These are phyloP conservation scores for Hirudinaria manillensis DNA, from an alignment of 2,888 invertebrate species.

Conservation along the genomic window DNA sequence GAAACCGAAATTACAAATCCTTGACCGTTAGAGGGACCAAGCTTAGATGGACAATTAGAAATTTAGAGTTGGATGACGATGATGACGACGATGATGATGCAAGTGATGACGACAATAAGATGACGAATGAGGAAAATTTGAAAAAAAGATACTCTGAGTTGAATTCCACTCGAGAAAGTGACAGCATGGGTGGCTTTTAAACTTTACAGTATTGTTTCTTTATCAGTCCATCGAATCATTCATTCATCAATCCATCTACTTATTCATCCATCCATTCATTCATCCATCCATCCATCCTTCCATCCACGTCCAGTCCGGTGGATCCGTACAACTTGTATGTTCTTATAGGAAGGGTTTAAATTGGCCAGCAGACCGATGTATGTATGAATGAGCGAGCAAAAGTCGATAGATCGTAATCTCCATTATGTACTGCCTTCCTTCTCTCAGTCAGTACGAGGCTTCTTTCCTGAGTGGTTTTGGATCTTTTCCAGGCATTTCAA, in stretches of 20 bases:
- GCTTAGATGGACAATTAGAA: no score
- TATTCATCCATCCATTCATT: neutral
- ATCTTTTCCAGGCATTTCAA: neutral
- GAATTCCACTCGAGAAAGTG: neutral
- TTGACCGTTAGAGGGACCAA: neutral
- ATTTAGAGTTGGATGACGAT: neutral
- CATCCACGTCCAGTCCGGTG: neutral
- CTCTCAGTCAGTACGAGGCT: neutral
- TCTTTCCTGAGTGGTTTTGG: neutral
- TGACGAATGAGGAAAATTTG: constrained; percentile 47
- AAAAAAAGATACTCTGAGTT: neutral
- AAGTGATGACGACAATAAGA: neutral
- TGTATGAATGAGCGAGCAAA: constrained; percentile 18
- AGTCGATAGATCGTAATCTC: constrained; percentile 15
- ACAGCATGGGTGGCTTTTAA: neutral
- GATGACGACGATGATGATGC: neutral
- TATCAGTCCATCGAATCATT: neutral
- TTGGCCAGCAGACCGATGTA: neutral
- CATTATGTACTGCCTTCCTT: constrained; percentile 8
- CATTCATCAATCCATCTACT: neutral
- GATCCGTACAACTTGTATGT: neutral
- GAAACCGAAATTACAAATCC: constrained; percentile 40
- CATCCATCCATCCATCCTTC: neutral
- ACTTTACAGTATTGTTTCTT: neutral
- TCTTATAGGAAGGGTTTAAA: neutral